Percentiles rank a stretch among this genome's conserved stretches.
Evolutionary conservation across 2,888 invertebrate species (phyloP).

Genomic region (Anthophora plumipes): DNA sequence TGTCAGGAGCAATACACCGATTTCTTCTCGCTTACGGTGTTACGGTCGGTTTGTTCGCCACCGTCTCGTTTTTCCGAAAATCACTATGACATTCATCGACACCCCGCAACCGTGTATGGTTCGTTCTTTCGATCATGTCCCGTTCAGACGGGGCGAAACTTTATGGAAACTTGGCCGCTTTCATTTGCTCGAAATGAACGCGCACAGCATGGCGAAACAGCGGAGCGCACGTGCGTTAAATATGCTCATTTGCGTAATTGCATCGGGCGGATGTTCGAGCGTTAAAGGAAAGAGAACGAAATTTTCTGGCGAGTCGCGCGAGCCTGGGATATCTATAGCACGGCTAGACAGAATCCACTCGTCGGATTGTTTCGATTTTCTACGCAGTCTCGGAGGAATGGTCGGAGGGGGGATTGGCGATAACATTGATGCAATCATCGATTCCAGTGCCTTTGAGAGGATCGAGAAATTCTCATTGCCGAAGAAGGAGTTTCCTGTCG

Average conservation of each 20-base stretch:
- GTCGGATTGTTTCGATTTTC: background rate
- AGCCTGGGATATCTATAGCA: background rate
- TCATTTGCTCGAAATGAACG: slow-evolving; percentile 50
- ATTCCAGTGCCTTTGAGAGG: background rate
- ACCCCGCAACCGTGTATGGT: background rate
- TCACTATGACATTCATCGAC: slow-evolving; percentile 24
- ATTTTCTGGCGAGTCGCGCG: slow-evolving; percentile 10
- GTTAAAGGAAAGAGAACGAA: slow-evolving; percentile 24
- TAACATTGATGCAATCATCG: slow-evolving; percentile 8
- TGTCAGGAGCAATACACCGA: slow-evolving; percentile 23
- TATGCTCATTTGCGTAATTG: slow-evolving; percentile 56
- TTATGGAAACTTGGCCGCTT: slow-evolving; percentile 40
- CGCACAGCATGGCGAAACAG: slow-evolving; percentile 43
- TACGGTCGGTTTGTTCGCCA: background rate
- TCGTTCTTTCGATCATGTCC: background rate
- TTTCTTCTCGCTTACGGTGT: background rate
- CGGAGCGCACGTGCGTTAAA: slow-evolving; percentile 56
- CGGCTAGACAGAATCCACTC: background rate
- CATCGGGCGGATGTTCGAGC: slow-evolving; percentile 28
- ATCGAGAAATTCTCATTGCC: slow-evolving; percentile 33
- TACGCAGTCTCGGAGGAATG: background rate
- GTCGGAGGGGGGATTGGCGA: background rate
- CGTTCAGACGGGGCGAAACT: slow-evolving; percentile 13
- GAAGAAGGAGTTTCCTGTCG: slow-evolving; percentile 28
- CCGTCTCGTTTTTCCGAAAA: background rate